These are phyloP conservation scores for Linnaemya vulpina DNA, from an alignment of 2,888 invertebrate species.

Conservation along the genomic window DNA sequence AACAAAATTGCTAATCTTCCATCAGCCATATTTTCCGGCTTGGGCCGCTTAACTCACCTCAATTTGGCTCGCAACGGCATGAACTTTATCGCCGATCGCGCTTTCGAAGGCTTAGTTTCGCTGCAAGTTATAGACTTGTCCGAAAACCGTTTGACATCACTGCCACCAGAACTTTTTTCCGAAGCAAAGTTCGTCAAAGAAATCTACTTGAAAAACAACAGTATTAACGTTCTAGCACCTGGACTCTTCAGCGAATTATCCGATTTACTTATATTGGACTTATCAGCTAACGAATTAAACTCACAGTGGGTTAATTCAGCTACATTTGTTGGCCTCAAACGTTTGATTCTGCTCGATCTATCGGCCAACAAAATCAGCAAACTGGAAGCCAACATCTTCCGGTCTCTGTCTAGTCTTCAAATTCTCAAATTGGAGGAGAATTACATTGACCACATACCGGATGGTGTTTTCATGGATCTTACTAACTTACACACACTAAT, in stretches of 20 bases:
- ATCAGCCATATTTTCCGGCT: conserved; percentile 90
- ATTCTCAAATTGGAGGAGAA: conserved; percentile 93
- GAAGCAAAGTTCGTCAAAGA: conserved; percentile 92
- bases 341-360: conserved; percentile 92
- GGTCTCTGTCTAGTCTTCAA: conserved; percentile 92
- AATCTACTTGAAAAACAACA: conserved; percentile 95
- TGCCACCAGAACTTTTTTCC: conserved; percentile 93
- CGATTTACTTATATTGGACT: conserved; percentile 90
- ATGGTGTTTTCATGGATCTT: conserved; percentile 93
- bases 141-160: conserved; percentile 93
- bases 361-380: conserved; percentile 93
- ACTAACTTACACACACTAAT: conserved; percentile 94
- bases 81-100: conserved; percentile 92
- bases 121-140: conserved; percentile 93
- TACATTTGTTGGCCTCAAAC: conserved; percentile 93
- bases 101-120: conserved; percentile 90
- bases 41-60: conserved; percentile 90
- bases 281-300: conserved; percentile 92
- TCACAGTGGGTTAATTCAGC: conserved; percentile 93
- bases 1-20: conserved; percentile 94
- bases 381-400: conserved; percentile 91
- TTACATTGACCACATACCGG: conserved; percentile 91
- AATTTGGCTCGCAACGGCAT: conserved; percentile 94
- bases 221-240: conserved; percentile 92
- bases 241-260: conserved; percentile 92